Percentiles rank a stretch among this genome's conserved stretches.
These are phyloP conservation scores for Stichopus horrens DNA, from an alignment of 53 echinoderm and acorn worm species.

Conservation along the genomic window DNA sequence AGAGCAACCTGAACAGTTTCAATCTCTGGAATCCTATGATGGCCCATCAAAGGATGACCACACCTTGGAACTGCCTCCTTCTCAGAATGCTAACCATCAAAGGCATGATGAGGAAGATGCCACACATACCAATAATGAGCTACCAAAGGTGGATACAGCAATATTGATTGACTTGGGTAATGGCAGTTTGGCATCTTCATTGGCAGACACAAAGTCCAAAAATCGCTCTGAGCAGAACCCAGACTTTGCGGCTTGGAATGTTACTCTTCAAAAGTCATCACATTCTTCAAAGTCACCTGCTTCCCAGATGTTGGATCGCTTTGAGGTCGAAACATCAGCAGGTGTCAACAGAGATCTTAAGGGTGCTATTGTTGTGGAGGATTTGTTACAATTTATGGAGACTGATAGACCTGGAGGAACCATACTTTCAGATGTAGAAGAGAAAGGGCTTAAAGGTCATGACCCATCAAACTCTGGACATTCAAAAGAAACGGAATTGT, in stretches of 20 bases:
- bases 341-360: background rate
- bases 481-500: background rate
- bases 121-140: no score
- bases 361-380: background rate
- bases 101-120: background rate
- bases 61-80: background rate
- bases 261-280: conserved; percentile 8
- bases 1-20: background rate
- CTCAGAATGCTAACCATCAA: background rate
- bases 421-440: background rate
- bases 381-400: conserved; percentile 7
- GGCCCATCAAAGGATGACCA: background rate
- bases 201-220: background rate
- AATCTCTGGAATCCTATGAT: background rate
- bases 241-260: conserved; percentile 35
- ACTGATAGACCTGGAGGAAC: background rate
- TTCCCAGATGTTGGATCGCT: background rate
- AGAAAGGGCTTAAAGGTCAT: background rate
- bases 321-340: background rate
- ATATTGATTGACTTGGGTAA: conserved; percentile 7
- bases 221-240: conserved; percentile 3
- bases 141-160: background rate
- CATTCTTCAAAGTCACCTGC: background rate
- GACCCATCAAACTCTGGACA: background rate
- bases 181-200: background rate